Conservation (phyloP, 2,888 invertebrate species). For the Scrobipalpa atriplicella region DNA sequence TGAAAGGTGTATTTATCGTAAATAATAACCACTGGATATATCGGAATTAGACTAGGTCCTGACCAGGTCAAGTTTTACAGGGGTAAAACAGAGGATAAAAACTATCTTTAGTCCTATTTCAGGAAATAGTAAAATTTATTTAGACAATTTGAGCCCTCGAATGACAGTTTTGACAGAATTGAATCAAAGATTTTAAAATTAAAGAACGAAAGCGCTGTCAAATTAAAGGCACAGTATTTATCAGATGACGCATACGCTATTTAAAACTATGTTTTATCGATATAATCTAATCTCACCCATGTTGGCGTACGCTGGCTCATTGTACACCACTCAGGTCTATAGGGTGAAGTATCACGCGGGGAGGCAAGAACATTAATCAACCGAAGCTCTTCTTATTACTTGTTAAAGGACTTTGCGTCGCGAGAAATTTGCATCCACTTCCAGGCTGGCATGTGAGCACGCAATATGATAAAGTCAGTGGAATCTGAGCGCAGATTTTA, state of each 20-base stretch:
- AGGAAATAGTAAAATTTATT: too few species aligned
- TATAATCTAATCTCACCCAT: not conserved
- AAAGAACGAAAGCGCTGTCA: not conserved
- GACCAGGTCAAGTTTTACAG: too few species aligned
- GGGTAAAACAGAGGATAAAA: too few species aligned
- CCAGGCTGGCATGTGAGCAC: slow-evolving; percentile 19
- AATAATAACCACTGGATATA: too few species aligned
- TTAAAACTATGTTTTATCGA: not conserved
- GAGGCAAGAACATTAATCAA: slow-evolving; percentile 32
- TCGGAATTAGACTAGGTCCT: too few species aligned
- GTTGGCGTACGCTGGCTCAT: not conserved
- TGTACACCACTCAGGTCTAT: not conserved
- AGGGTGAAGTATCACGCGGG: slow-evolving; percentile 22
- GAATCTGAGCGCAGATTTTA: slow-evolving; percentile 21
- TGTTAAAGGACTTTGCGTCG: slow-evolving; percentile 31
- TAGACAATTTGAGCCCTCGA: too few species aligned
- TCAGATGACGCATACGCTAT: not conserved
- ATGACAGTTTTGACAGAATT: too few species aligned
- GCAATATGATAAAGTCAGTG: slow-evolving; percentile 27
- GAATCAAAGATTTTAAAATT: not conserved
- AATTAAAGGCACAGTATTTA: not conserved
- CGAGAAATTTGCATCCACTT: slow-evolving; percentile 29
- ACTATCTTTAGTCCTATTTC: too few species aligned
- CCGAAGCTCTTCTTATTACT: slow-evolving; percentile 33
- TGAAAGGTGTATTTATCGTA: too few species aligned